Evolutionary conservation across 2,888 invertebrate genomes (phyloP).

Genomic region (Germaria angustata): DNA sequence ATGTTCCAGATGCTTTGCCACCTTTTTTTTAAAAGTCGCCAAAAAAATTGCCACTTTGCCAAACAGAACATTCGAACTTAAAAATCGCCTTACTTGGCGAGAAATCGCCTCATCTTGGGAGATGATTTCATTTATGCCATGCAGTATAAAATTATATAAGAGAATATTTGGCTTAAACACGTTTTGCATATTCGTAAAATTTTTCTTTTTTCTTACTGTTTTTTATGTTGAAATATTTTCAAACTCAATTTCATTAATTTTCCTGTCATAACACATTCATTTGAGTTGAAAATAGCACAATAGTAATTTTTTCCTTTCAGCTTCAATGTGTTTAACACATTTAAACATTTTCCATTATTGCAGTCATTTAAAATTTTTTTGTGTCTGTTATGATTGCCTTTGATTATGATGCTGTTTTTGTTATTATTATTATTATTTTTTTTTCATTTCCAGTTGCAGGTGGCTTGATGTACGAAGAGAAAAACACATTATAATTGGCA

Average conservation of each 20-base stretch:
- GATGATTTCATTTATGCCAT: conserved; percentile 14
- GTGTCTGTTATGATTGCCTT: not conserved
- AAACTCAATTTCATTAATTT: conserved; percentile 5
- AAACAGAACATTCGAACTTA: too few relatives aligned
- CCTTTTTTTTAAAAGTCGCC: too few relatives aligned
- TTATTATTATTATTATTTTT: too few relatives aligned
- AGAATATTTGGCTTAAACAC: conserved; percentile 2
- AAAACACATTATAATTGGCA: not conserved
- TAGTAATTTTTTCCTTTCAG: not conserved
- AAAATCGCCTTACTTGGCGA: too few relatives aligned
- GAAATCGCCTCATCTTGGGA: too few relatives aligned
- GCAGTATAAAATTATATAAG: not conserved
- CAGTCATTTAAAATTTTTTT: conserved; percentile 22
- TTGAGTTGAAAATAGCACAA: not conserved
- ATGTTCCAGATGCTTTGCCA: too few relatives aligned
- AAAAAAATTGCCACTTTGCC: too few relatives aligned
- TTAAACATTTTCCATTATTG: not conserved
- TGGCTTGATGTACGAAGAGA: not conserved
- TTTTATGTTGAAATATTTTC: not conserved
- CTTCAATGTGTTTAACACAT: not conserved
- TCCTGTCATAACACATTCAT: conserved; percentile 19
- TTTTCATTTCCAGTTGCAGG: not conserved
- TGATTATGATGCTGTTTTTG: conserved; percentile 17
- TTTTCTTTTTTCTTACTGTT: not conserved
- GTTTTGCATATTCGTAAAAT: conserved; percentile 23